A percentile compares a stretch with the other conserved stretches of the same genome.
Conservation (phyloP, 2,113 vertebrate species). For the Spea bombifrons region DNA sequence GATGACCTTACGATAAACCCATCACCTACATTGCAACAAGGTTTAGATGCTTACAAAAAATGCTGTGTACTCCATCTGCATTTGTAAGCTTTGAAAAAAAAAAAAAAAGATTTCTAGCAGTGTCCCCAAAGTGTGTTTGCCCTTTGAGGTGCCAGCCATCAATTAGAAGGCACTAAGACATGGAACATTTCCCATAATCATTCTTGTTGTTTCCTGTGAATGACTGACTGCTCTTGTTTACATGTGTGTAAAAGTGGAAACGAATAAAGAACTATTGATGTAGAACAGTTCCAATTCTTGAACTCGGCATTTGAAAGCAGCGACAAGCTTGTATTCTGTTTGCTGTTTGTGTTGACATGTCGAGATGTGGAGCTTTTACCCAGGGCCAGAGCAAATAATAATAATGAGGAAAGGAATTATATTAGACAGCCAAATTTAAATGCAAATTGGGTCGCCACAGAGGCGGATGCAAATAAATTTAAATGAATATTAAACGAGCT, state of each 20-base stretch:
- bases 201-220: slow-evolving; percentile 39
- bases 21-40: too few species aligned
- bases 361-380: slow-evolving; percentile 41
- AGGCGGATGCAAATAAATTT: slow-evolving; percentile 42
- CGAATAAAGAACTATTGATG: slow-evolving; percentile 45
- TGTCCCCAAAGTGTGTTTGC: slow-evolving; percentile 25
- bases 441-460: slow-evolving; percentile 42
- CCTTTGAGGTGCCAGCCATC: slow-evolving; percentile 41
- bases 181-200: slow-evolving; percentile 39
- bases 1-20: too few species aligned
- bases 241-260: slow-evolving; percentile 42
- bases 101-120: not conserved
- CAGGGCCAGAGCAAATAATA: slow-evolving; percentile 47
- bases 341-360: slow-evolving; percentile 44
- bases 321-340: slow-evolving; percentile 46
- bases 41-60: too few species aligned
- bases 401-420: slow-evolving; percentile 48
- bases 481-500: slow-evolving; percentile 46
- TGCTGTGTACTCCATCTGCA: not conserved
- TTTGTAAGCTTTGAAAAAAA: not conserved
- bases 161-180: slow-evolving; percentile 34
- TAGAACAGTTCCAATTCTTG: slow-evolving; percentile 44
- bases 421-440: slow-evolving; percentile 48
- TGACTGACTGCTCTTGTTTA: slow-evolving; percentile 41
- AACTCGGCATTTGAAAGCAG: slow-evolving; percentile 23